Evolutionary conservation across 2,113 vertebrate genomes (phyloP).

Genomic region (Trogon surrucura): DNA sequence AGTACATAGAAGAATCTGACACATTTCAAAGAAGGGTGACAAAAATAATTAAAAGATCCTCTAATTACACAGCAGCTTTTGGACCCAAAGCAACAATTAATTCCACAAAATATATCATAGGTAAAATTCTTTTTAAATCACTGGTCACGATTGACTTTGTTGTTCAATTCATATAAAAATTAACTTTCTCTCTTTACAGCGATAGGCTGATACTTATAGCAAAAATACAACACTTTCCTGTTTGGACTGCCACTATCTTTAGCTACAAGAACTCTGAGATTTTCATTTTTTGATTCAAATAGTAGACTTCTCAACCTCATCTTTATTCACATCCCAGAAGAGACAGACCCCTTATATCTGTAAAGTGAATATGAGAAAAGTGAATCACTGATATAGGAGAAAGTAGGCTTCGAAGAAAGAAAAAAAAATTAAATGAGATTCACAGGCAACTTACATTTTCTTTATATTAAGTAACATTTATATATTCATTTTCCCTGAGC

Average conservation of each 20-base stretch:
- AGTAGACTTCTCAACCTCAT: neutral
- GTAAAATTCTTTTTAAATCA: neutral
- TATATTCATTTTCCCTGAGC: neutral
- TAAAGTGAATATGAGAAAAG: slow-evolving; percentile 1
- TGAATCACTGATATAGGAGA: neutral
- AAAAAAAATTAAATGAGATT: neutral
- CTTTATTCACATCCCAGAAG: slow-evolving; percentile 8
- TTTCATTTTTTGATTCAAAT: neutral
- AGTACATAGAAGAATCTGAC: accelerated
- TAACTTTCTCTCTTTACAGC: neutral
- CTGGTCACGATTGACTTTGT: neutral
- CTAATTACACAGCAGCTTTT: neutral
- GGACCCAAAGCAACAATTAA: neutral
- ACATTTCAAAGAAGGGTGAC: neutral
- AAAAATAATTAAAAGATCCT: neutral
- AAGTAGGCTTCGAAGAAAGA: neutral
- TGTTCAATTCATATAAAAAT: neutral
- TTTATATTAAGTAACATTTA: slow-evolving; percentile 4
- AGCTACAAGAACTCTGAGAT: neutral
- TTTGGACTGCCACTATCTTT: neutral
- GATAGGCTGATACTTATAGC: neutral
- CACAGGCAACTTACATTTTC: neutral
- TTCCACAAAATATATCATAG: neutral
- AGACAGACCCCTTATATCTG: neutral
- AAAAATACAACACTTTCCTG: neutral